Base-by-base conservation (phyloP, 2,797 vertebrate genomes). In the Lutjanus argentimaculatus region DNA sequence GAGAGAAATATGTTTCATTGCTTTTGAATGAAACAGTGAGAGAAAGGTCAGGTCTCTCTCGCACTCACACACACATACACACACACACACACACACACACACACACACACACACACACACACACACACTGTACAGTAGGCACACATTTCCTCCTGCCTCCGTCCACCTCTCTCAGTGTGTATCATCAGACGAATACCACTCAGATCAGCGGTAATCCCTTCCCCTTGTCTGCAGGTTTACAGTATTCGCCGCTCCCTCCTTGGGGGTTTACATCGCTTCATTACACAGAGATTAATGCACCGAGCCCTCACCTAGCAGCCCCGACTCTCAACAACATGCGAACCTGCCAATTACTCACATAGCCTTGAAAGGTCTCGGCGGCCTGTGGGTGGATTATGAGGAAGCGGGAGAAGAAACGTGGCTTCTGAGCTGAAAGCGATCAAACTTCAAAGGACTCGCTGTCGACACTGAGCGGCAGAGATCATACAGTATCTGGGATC, bases 331-430 rank as follows among this genome's bases (percentile, higher is more conserved):
- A 73, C 76, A 76, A 71, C 86, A 69, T 8, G 36, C 6, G 4
- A 65, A 85, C 83, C 80, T 86, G 83, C 84, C 89, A 92, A 90
- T 92, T 89, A 92, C 86, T 88, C 75, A 63, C 62, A 25, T 52
- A 40, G 85, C 66, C 81, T 74, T 74, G 83, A 84, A 85, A 81
- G 77, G 79, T 79, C 72, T 69, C 15, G 0, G 68, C 68, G 30
- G 76, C 55, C 42, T 70, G 89, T 84, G 85, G 90, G 86, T 62
- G 90, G 92, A 91, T 93, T 85, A 89, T 0, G 46, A 68, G 58
- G 58, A 75, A 80, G 81, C 13, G 57, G 63, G 70, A 80, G 71
- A 76, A 61, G 67, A 36, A 74, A 61, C n/a, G 42, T 15, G 10
- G 82, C 51, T 72, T 62, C 43, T 55, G 74, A 77, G 45, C 74